A percentile compares a stretch with the other conserved stretches of the same genome.
Conservation (phyloP, 2,888 invertebrate species). For the Phortica okadai region DNA sequence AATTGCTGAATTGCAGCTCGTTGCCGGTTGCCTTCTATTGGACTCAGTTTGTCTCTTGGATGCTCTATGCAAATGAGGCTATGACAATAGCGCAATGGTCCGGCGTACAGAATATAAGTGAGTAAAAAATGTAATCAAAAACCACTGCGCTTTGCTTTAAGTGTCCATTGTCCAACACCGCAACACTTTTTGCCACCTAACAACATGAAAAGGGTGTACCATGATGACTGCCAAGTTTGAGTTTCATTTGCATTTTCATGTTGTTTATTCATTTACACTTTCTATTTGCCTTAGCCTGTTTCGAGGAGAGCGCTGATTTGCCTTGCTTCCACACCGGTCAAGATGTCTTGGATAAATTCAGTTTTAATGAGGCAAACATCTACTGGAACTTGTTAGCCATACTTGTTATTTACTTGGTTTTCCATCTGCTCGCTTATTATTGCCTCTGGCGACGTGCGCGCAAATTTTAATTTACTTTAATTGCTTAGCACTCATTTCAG, state of each 20-base stretch:
- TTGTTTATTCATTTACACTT: neutral
- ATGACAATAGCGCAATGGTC: conserved; percentile 90
- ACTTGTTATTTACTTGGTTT: conserved; percentile 80
- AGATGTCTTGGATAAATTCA: conserved; percentile 85
- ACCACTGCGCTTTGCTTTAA: no score
- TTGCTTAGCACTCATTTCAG: neutral
- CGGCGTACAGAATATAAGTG: conserved; percentile 79
- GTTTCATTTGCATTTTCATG: conserved; percentile 2
- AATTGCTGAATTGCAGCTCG: conserved; percentile 78
- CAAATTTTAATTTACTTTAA: conserved; percentile 74
- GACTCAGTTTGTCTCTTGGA: conserved; percentile 89
- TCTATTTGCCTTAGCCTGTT: conserved; percentile 79
- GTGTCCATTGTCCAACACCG: no score
- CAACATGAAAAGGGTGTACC: conserved; percentile 6
- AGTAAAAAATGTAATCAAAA: conserved; percentile 41
- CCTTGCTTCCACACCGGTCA: conserved; percentile 86
- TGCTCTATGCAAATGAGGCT: conserved; percentile 91
- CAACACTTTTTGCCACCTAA: no score
- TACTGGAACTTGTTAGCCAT: conserved; percentile 83
- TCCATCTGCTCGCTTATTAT: conserved; percentile 84
- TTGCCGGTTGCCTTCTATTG: conserved; percentile 84
- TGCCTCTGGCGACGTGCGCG: conserved; percentile 82
- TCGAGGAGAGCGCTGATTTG: conserved; percentile 78
- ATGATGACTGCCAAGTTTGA: neutral
- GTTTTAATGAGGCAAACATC: conserved; percentile 82